These are phyloP conservation scores for Melanotaenia nigrans DNA, from an alignment of 2,797 vertebrate species.

Conservation along the genomic window DNA sequence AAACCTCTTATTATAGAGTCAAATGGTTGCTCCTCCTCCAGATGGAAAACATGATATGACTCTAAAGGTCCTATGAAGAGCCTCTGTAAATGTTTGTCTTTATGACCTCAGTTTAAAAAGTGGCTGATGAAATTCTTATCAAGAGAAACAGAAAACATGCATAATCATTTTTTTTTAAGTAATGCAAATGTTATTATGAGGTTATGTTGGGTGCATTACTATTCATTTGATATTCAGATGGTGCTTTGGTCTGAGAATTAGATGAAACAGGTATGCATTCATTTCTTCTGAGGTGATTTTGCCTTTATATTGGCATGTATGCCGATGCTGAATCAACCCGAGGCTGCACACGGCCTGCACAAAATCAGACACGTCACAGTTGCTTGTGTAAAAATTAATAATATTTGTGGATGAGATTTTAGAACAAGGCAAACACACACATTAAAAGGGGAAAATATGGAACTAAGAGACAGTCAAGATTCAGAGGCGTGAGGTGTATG, in stretches of 20 bases:
- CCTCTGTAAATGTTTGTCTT: conserved; percentile 28
- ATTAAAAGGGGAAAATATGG: background rate
- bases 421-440: conserved; percentile 10
- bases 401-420: conserved; percentile 19
- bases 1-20: background rate
- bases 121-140: conserved; percentile 27
- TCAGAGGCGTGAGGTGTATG: background rate
- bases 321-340: conserved; percentile 39
- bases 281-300: conserved; percentile 55
- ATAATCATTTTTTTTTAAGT: conserved; percentile 38
- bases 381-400: conserved; percentile 27
- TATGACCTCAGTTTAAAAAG: conserved; percentile 23
- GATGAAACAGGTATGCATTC: conserved; percentile 61
- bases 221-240: conserved; percentile 49
- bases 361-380: conserved; percentile 29
- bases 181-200: conserved; percentile 31
- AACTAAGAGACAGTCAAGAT: background rate
- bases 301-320: conserved; percentile 53
- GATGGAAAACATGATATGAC: conserved; percentile 11
- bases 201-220: conserved; percentile 20
- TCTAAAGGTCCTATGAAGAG: background rate
- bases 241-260: conserved; percentile 54
- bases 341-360: conserved; percentile 29
- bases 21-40: background rate
- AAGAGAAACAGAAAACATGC: conserved; percentile 16